Percentiles rank a stretch among this genome's conserved stretches.
Conservation (phyloP, 2,888 invertebrate genomes). For the Chelonus formosanus region DNA sequence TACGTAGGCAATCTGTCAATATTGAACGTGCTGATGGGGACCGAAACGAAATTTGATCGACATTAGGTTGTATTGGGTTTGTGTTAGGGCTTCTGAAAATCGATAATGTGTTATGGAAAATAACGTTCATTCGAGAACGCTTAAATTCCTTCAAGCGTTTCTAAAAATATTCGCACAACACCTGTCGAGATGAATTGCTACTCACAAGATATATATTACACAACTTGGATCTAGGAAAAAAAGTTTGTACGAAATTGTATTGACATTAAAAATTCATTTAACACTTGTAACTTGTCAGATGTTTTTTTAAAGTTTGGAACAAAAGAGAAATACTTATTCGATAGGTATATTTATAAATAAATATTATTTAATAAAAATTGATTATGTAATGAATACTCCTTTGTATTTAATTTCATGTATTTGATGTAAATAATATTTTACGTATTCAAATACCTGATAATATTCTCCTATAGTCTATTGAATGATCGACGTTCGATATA, state of each 20-base stretch:
- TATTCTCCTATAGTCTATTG: too few species aligned
- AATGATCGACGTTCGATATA: too few species aligned
- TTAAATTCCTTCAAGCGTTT: background rate
- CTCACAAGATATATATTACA: background rate
- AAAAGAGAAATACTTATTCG: too few species aligned
- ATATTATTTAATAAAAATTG: too few species aligned
- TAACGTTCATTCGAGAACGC: slow-evolving; percentile 1
- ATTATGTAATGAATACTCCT: too few species aligned
- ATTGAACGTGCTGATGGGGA: background rate
- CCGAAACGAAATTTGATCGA: slow-evolving; percentile 12
- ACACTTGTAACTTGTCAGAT: too few species aligned
- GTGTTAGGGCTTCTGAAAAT: slow-evolving; percentile 9
- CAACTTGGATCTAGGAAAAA: background rate
- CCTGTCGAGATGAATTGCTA: slow-evolving; percentile 15
- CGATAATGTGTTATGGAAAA: slow-evolving; percentile 13
- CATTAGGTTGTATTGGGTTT: slow-evolving; percentile 9
- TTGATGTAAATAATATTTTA: too few species aligned
- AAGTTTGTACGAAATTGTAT: background rate
- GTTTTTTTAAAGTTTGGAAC: too few species aligned
- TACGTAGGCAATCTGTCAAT: slow-evolving; percentile 22
- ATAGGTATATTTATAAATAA: too few species aligned
- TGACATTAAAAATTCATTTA: too few species aligned
- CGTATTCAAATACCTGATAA: too few species aligned
- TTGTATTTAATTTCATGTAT: too few species aligned
- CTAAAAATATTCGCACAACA: slow-evolving; percentile 12